These are phyloP conservation scores for Gymnosoma rotundatum DNA, from an alignment of 2,888 invertebrate species.

Conservation along the genomic window DNA sequence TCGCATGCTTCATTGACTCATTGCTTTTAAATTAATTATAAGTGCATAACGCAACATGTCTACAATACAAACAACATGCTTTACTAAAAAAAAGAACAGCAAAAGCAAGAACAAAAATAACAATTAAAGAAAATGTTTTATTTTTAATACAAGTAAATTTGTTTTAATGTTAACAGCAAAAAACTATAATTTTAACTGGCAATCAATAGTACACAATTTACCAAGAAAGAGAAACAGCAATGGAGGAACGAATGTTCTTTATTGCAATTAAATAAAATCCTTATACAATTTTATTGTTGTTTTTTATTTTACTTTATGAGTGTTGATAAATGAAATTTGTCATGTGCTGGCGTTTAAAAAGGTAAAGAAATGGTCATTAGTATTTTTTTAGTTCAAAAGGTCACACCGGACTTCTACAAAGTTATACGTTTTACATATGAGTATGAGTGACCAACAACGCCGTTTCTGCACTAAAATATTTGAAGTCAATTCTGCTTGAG, in stretches of 20 bases:
- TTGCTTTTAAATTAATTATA: conserved; percentile 71
- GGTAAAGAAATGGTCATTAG: not conserved
- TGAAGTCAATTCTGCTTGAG: conserved; percentile 5
- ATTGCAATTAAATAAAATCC: conserved; percentile 59
- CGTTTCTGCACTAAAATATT: not conserved
- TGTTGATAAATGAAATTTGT: conserved; percentile 67
- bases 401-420: conserved; percentile 1
- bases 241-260: conserved; percentile 36
- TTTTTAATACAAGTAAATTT: not conserved
- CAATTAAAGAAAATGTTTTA: conserved; percentile 47
- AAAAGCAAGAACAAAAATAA: conserved; percentile 16
- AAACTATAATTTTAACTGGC: conserved; percentile 67
- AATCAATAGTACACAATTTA: conserved; percentile 57
- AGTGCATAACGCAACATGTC: conserved; percentile 51
- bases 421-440: conserved; percentile 38
- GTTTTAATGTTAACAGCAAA: conserved; percentile 1
- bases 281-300: conserved; percentile 37
- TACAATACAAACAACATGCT: conserved; percentile 2
- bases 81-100: not conserved
- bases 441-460: conserved; percentile 15
- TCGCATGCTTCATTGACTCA: conserved; percentile 72
- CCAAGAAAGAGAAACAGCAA: conserved; percentile 1
- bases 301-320: conserved; percentile 30
- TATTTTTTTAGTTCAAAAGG: not conserved
- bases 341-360: conserved; percentile 34